Conservation (phyloP, 2,797 vertebrate species). For the Alfaro cultratus region DNA sequence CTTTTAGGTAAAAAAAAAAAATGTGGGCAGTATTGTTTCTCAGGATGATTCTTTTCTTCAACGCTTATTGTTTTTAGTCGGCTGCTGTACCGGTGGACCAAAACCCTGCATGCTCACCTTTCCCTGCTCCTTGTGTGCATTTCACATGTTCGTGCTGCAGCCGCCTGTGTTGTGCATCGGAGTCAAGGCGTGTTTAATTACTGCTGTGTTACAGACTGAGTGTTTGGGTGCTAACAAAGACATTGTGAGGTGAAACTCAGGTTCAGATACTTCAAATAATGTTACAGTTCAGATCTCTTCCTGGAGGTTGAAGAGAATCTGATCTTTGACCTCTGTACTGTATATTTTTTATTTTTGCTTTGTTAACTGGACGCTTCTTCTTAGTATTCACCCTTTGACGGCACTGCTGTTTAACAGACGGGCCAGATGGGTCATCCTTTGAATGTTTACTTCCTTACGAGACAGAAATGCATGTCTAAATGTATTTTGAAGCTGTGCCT, state of each 20-base stretch:
- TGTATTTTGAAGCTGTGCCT: constrained; percentile 82
- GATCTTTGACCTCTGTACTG: constrained; percentile 32
- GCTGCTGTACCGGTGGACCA: constrained; percentile 75
- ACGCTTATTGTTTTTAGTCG: constrained; percentile 63
- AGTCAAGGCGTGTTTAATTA: constrained; percentile 25
- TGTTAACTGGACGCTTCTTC: constrained; percentile 51
- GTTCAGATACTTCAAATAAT: constrained; percentile 31
- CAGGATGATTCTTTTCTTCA: constrained; percentile 64
- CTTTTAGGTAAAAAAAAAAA: constrained; percentile 25
- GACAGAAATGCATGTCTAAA: constrained; percentile 69
- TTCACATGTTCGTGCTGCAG: constrained; percentile 68
- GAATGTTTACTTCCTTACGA: constrained; percentile 75
- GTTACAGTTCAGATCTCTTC: constrained; percentile 40
- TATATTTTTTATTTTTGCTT: constrained; percentile 28
- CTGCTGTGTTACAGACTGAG: constrained; percentile 1
- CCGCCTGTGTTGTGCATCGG: constrained; percentile 43
- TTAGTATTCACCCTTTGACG: constrained; percentile 67
- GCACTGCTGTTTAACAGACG: constrained; percentile 48
- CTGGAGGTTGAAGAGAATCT: constrained; percentile 33
- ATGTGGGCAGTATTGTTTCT: constrained; percentile 63
- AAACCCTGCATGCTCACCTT: constrained; percentile 59
- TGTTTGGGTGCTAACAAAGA: constrained; percentile 33
- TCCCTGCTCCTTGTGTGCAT: constrained; percentile 67
- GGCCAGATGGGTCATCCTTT: constrained; percentile 68
- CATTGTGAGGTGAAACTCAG: constrained; percentile 19